A percentile compares a stretch with the other conserved stretches of the same genome.
Evolutionary conservation across 1,140 invertebrate species (phyloP).

Genomic region (Scaptomyza pallida): DNA sequence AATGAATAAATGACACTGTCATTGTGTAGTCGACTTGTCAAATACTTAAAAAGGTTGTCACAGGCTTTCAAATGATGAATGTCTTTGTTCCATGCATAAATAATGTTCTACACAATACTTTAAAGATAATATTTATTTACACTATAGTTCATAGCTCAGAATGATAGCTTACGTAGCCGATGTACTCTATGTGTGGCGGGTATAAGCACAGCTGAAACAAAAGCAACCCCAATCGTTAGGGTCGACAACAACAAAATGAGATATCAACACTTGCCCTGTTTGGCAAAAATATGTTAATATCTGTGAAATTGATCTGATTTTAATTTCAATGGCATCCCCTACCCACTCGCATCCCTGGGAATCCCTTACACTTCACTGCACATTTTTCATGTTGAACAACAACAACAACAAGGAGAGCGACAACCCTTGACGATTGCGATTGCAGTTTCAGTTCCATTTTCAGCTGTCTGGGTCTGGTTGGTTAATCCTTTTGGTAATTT

Average conservation of each 20-base stretch:
- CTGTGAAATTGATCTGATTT: slow-evolving; percentile 81
- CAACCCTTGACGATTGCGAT: slow-evolving; percentile 32
- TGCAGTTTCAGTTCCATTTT: slow-evolving; percentile 41
- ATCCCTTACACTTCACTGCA: slow-evolving; percentile 72
- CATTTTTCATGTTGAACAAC: slow-evolving; percentile 40
- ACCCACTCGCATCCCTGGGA: slow-evolving; percentile 30
- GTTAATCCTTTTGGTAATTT: slow-evolving; percentile 79
- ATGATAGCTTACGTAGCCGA: not conserved
- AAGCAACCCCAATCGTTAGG: slow-evolving; percentile 48
- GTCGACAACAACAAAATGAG: slow-evolving; percentile 18
- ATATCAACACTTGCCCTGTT: slow-evolving; percentile 64
- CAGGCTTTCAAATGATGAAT: not conserved
- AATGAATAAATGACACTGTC: not conserved
- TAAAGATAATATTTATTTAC: too few relatives aligned
- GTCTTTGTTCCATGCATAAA: too few relatives aligned
- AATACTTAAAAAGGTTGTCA: slow-evolving; percentile 1
- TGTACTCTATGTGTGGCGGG: not conserved
- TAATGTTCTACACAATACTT: too few relatives aligned
- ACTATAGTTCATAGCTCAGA: too few relatives aligned
- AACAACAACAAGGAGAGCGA: slow-evolving; percentile 20
- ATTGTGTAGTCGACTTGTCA: not conserved
- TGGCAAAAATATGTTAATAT: slow-evolving; percentile 70
- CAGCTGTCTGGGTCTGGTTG: slow-evolving; percentile 66
- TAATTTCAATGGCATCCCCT: slow-evolving; percentile 67
- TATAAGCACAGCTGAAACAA: slow-evolving; percentile 5